Conservation (phyloP, 2,113 vertebrate genomes). For the Leptodactylus fuscus region DNA sequence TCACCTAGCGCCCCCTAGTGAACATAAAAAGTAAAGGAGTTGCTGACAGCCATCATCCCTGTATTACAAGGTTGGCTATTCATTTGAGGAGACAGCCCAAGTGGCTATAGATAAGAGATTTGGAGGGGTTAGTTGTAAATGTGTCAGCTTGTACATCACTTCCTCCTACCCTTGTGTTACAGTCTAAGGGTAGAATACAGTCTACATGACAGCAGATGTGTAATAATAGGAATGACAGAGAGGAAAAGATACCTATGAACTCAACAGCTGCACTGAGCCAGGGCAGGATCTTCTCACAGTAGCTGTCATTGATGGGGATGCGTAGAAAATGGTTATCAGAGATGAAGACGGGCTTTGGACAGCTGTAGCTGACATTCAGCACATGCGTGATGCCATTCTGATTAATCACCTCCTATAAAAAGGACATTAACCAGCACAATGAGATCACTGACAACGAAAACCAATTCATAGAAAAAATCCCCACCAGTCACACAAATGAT, state of each 20-base stretch:
- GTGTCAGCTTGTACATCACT: background rate
- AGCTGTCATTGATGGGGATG: slow-evolving; percentile 81
- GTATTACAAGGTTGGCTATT: background rate
- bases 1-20: background rate
- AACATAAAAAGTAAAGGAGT: background rate
- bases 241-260: slow-evolving; percentile 74
- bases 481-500: slow-evolving; percentile 14
- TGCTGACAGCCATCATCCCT: no score
- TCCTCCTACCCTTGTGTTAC: background rate
- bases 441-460: background rate
- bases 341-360: slow-evolving; percentile 74
- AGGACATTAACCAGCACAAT: slow-evolving; percentile 37
- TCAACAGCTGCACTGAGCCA: slow-evolving; percentile 78
- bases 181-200: background rate
- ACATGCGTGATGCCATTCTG: slow-evolving; percentile 77
- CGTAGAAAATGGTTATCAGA: slow-evolving; percentile 76
- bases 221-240: slow-evolving; percentile 32
- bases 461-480: background rate
- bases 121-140: background rate
- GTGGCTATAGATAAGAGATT: background rate
- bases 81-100: background rate
- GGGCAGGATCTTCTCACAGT: slow-evolving; percentile 78
- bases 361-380: slow-evolving; percentile 78
- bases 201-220: background rate
- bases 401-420: slow-evolving; percentile 73